phyloP scores from a whole-genome alignment of 2,113 vertebrate genomes.

The Pheucticus melanocephalus region DNA sequence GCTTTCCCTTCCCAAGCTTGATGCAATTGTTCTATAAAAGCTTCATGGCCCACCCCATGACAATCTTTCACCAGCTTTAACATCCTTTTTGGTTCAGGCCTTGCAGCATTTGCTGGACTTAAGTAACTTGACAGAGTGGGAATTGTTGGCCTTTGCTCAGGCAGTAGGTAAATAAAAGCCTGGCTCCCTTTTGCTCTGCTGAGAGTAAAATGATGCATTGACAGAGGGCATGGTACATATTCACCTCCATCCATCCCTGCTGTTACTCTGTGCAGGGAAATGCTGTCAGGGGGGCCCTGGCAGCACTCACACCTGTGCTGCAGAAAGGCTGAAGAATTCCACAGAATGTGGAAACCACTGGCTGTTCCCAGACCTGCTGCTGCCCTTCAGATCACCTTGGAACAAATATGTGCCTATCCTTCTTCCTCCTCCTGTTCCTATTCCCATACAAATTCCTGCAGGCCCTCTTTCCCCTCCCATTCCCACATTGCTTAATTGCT shows the following conservation, averaged over 20 bases:
- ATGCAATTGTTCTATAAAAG: conserved; percentile 15
- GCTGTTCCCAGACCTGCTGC: background rate
- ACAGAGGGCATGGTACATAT: background rate
- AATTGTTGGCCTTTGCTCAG: conserved; percentile 40
- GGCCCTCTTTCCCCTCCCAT: background rate
- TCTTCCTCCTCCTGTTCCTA: background rate
- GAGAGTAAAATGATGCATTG: conserved; percentile 14
- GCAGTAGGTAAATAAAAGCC: conserved; percentile 47
- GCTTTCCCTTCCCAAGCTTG: background rate
- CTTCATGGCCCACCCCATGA: background rate
- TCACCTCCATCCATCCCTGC: conserved; percentile 13
- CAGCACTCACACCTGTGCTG: background rate
- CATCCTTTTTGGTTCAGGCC: conserved; percentile 16
- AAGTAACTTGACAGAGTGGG: conserved; percentile 36
- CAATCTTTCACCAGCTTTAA: conserved; percentile 37
- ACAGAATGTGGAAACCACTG: background rate
- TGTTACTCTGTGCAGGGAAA: background rate
- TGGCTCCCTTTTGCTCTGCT: background rate
- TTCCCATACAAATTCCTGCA: background rate
- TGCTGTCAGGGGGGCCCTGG: background rate
- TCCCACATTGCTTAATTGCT: background rate
- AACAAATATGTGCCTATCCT: background rate
- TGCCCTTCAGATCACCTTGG: background rate
- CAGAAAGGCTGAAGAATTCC: background rate
- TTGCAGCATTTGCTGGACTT: background rate